Percentiles rank a stretch among this genome's conserved stretches.
These are phyloP conservation scores for Epinephelus malabaricus DNA, from an alignment of 2,797 vertebrate species.

Conservation along the genomic window DNA sequence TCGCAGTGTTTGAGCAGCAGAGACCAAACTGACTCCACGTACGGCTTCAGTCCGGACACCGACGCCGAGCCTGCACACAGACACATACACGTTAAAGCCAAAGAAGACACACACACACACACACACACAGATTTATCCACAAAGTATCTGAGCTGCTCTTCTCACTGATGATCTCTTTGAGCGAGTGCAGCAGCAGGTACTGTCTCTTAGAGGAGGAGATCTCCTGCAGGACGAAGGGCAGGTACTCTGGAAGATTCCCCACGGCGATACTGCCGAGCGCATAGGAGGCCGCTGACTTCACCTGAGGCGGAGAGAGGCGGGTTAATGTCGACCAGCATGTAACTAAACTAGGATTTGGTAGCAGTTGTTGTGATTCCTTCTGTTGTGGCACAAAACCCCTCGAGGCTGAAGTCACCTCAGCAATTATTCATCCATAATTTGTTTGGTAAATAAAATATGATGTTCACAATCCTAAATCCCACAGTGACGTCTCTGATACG, in stretches of 20 bases:
- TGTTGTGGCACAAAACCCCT: not conserved
- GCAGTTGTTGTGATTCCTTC: not conserved
- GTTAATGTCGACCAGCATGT: not conserved
- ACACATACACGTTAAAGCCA: not conserved
- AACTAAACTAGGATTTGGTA: no score
- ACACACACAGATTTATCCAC: not conserved
- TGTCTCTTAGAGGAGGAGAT: constrained; percentile 98
- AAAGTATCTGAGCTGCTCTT: rapidly evolving
- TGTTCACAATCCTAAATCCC: not conserved
- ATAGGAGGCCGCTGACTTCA: constrained; percentile 97
- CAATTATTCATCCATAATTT: not conserved
- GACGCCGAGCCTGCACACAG: constrained; percentile 89
- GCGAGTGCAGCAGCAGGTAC: constrained; percentile 97
- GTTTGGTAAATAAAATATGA: no score
- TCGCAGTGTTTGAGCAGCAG: constrained; percentile 97
- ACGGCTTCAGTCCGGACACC: constrained; percentile 94
- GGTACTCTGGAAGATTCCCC: constrained; percentile 97
- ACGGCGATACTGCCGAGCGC: constrained; percentile 98
- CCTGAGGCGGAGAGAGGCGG: constrained; percentile 49
- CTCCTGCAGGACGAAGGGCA: constrained; percentile 98
- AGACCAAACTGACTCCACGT: constrained; percentile 97
- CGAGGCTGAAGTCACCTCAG: not conserved
- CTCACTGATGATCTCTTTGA: constrained; percentile 97
- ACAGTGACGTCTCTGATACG: not conserved
- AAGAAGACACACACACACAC: not conserved